These are phyloP conservation scores for Synaphobranchus kaupii DNA, from an alignment of 2,797 vertebrate species.

Conservation along the genomic window DNA sequence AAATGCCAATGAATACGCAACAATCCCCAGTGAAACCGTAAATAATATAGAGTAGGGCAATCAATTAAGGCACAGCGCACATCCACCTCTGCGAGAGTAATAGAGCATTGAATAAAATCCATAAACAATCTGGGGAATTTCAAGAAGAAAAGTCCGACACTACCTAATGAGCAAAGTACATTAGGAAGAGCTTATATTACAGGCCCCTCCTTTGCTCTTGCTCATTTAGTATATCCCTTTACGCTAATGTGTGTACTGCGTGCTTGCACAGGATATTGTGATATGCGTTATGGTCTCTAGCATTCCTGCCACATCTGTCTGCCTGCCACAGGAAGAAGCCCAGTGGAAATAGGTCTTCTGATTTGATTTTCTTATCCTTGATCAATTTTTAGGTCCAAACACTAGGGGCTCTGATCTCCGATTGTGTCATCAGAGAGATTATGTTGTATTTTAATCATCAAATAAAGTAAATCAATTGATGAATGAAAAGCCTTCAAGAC, in stretches of 20 bases:
- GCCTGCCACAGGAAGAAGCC: background rate
- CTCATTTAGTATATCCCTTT: background rate
- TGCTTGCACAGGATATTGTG: background rate
- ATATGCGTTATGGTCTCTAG: background rate
- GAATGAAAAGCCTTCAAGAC: background rate
- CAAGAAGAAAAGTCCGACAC: background rate
- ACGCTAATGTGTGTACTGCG: background rate
- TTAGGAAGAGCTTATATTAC: background rate
- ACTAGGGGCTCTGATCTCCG: background rate
- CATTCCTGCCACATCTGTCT: background rate
- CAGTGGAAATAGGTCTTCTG: background rate
- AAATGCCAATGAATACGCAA: background rate
- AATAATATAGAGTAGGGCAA: background rate
- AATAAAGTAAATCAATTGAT: background rate
- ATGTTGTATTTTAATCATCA: background rate
- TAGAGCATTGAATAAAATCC: background rate
- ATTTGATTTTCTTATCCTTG: background rate
- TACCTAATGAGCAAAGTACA: background rate
- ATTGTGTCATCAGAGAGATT: conserved; percentile 8
- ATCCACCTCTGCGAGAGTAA: background rate
- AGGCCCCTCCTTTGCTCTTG: background rate
- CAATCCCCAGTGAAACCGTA: background rate
- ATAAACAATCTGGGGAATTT: background rate
- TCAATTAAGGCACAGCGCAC: background rate
- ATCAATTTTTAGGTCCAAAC: background rate